Percentiles rank a stretch among this genome's conserved stretches.
Evolutionary conservation across 2,888 invertebrate species (phyloP).

Genomic region (Diabrotica balteata): DNA sequence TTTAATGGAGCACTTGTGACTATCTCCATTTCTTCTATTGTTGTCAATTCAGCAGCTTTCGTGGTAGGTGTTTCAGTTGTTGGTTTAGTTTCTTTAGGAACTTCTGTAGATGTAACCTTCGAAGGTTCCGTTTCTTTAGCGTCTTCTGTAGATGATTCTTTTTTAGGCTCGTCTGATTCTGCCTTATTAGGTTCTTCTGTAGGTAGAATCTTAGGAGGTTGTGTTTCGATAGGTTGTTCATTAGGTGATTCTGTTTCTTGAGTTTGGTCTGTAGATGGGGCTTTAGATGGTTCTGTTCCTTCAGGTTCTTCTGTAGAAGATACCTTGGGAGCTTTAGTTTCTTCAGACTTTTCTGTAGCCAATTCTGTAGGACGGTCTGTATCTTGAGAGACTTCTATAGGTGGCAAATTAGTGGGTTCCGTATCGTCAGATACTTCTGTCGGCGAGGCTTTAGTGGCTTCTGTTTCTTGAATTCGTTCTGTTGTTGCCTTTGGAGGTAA

Average conservation of each 20-base stretch:
- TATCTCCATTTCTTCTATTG: slow-evolving; percentile 38
- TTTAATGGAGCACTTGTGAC: slow-evolving; percentile 43
- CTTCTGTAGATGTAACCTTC: slow-evolving; percentile 12
- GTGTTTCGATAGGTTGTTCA: slow-evolving; percentile 21
- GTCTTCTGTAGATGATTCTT: slow-evolving; percentile 7
- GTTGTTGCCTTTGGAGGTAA: neutral
- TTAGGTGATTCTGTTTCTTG: slow-evolving; percentile 14
- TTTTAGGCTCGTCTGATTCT: slow-evolving; percentile 3
- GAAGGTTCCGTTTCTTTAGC: slow-evolving; percentile 6
- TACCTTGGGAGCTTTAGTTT: slow-evolving; percentile 7
- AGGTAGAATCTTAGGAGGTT: neutral
- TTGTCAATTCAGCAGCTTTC: slow-evolving; percentile 27
- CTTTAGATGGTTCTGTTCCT: slow-evolving; percentile 11
- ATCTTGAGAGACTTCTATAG: slow-evolving; percentile 18
- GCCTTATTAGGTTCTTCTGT: slow-evolving; percentile 11
- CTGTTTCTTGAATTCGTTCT: slow-evolving; percentile 12
- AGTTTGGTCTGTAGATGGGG: slow-evolving; percentile 6
- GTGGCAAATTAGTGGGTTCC: slow-evolving; percentile 17
- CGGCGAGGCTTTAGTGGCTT: neutral
- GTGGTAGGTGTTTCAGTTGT: slow-evolving; percentile 13
- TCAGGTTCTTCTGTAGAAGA: slow-evolving; percentile 10
- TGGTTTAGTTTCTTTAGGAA: slow-evolving; percentile 11
- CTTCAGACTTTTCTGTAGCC: slow-evolving; percentile 11
- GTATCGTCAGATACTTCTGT: slow-evolving; percentile 10
- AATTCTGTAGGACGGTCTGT: slow-evolving; percentile 11